Conservation (phyloP, 2,113 vertebrate genomes). For the Opisthocomus hoazin region DNA sequence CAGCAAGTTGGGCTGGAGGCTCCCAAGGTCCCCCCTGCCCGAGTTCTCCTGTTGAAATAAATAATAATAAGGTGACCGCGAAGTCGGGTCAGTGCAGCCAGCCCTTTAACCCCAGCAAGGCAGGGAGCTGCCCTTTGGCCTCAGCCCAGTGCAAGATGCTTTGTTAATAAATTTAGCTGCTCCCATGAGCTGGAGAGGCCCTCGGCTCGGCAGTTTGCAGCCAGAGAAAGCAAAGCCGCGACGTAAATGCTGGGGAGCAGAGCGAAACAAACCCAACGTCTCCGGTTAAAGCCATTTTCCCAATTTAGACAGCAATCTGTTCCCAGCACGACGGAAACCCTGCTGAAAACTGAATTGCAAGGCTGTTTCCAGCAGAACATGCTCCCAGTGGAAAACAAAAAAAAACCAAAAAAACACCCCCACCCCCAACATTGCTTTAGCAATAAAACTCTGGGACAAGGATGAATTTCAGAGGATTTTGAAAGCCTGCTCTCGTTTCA, state of each 20-base stretch:
- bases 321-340: neutral
- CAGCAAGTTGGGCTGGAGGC: neutral
- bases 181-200: neutral
- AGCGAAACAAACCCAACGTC: neutral
- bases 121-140: neutral
- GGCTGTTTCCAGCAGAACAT: neutral
- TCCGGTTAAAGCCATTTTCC: neutral
- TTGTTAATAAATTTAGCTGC: neutral
- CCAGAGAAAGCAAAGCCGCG: neutral
- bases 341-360: neutral
- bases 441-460: neutral
- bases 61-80: neutral
- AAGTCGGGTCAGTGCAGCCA: accelerated
- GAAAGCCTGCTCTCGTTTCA: neutral
- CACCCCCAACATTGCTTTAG: neutral
- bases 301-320: neutral
- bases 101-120: neutral
- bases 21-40: neutral
- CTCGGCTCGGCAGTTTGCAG: neutral
- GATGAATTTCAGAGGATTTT: neutral
- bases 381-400: neutral
- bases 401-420: neutral
- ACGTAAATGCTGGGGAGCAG: neutral
- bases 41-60: neutral
- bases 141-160: neutral